phyloP scores from a whole-genome alignment of 2,113 vertebrate species.

The Pteruthius melanotis region DNA sequence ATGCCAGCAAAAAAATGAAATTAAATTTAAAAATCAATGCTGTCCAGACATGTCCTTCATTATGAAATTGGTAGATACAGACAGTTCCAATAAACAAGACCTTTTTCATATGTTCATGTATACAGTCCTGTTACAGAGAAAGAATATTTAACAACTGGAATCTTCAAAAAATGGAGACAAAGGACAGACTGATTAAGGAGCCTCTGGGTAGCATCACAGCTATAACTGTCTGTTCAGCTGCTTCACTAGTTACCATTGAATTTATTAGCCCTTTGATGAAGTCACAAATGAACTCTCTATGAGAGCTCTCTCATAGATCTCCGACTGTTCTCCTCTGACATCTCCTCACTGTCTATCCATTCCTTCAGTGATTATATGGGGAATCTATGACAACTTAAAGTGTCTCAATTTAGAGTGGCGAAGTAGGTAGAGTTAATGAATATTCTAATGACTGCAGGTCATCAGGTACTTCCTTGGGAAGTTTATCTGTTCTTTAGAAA shows the following conservation, averaged over 20 bases:
- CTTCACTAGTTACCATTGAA: background rate
- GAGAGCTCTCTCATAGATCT: background rate
- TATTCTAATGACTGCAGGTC: background rate
- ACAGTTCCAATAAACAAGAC: background rate
- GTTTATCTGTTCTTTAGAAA: background rate
- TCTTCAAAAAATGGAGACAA: background rate
- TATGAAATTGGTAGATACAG: background rate
- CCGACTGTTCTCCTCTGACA: background rate
- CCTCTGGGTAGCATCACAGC: background rate
- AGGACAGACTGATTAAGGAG: background rate
- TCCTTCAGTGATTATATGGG: background rate
- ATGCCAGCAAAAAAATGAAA: rapidly evolving
- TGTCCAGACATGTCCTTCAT: background rate
- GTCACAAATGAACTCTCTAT: background rate
- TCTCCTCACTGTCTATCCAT: background rate
- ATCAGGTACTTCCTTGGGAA: background rate
- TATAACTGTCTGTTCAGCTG: background rate
- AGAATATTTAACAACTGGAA: background rate
- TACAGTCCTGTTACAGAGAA: background rate
- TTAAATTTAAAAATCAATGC: background rate
- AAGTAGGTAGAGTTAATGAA: background rate
- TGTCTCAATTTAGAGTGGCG: background rate
- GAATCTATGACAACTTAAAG: background rate
- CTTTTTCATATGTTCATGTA: background rate
- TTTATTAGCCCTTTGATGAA: background rate